Evolutionary conservation across 2,113 vertebrate genomes (phyloP).

Genomic region (Rhipidura dahli): DNA sequence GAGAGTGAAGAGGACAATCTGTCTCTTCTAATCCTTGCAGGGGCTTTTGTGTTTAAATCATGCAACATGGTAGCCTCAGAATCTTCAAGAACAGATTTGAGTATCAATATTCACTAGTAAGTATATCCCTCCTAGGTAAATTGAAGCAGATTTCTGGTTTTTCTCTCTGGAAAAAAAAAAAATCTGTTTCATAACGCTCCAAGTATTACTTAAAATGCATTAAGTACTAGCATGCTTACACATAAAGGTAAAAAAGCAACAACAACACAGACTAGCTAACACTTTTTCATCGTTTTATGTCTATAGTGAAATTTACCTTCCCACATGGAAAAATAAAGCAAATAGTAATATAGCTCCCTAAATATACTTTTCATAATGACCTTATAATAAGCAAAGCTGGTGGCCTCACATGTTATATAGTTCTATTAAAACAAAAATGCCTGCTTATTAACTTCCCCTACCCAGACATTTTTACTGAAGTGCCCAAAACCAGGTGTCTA

Average conservation of each 20-base stretch:
- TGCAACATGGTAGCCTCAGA: not conserved
- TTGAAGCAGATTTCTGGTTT: not conserved
- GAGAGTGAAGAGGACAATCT: not conserved
- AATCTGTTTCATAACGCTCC: not conserved
- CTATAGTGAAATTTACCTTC: conserved; percentile 44
- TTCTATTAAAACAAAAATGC: conserved; percentile 16
- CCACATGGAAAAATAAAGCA: conserved; percentile 70
- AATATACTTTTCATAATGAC: conserved; percentile 67
- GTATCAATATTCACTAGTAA: not conserved
- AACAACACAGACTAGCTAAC: conserved; percentile 46
- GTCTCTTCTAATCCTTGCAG: not conserved
- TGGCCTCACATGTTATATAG: conserved; percentile 53
- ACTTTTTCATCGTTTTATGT: conserved; percentile 55
- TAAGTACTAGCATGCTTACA: conserved; percentile 57
- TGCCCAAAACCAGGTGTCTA: not conserved
- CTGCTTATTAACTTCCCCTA: conserved; percentile 22
- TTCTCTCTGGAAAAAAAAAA: not conserved
- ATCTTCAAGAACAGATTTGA: not conserved
- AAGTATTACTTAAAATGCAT: conserved; percentile 56
- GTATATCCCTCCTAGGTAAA: not conserved
- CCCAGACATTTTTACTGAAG: not conserved
- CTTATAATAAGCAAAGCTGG: conserved; percentile 55
- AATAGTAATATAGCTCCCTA: conserved; percentile 62
- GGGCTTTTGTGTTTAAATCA: not conserved
- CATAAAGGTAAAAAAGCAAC: conserved; percentile 67